A percentile compares a stretch with the other conserved stretches of the same genome.
These are phyloP conservation scores for Sorex fumeus DNA, from an alignment of 2,113 vertebrate genomes.

Conservation along the genomic window DNA sequence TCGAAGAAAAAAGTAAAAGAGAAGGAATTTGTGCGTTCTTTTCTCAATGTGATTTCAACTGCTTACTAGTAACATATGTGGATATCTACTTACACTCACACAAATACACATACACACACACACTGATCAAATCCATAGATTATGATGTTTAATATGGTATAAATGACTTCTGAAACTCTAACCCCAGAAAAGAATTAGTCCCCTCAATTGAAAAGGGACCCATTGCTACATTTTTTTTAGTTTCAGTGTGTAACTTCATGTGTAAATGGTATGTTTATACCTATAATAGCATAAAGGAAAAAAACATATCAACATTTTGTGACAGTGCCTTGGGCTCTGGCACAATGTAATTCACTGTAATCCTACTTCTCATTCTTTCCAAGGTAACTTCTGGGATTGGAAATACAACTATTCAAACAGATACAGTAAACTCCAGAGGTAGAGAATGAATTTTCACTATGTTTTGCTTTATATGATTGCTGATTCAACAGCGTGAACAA, in stretches of 20 bases:
- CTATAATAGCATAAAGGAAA: background rate
- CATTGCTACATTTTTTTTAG: background rate
- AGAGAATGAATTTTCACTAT: background rate
- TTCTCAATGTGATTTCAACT: too few species aligned
- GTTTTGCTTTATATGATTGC: background rate
- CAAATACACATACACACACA: too few species aligned
- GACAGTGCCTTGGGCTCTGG: background rate
- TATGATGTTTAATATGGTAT: background rate
- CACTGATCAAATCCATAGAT: background rate
- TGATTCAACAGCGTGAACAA: background rate
- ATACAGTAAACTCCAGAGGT: background rate
- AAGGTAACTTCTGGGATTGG: background rate
- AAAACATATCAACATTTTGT: too few species aligned
- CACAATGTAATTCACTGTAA: background rate
- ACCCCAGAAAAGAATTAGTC: background rate
- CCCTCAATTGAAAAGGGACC: background rate
- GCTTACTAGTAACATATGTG: too few species aligned
- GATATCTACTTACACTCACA: too few species aligned
- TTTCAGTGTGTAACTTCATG: background rate
- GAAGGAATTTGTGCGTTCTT: too few species aligned
- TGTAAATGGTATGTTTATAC: background rate
- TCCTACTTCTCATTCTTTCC: background rate
- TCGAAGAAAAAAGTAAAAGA: too few species aligned
- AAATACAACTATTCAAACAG: slow-evolving; percentile 14
- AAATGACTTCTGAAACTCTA: background rate